Evolutionary conservation across 2,888 invertebrate species (phyloP).

Genomic region (Ptychoptera contaminata): DNA sequence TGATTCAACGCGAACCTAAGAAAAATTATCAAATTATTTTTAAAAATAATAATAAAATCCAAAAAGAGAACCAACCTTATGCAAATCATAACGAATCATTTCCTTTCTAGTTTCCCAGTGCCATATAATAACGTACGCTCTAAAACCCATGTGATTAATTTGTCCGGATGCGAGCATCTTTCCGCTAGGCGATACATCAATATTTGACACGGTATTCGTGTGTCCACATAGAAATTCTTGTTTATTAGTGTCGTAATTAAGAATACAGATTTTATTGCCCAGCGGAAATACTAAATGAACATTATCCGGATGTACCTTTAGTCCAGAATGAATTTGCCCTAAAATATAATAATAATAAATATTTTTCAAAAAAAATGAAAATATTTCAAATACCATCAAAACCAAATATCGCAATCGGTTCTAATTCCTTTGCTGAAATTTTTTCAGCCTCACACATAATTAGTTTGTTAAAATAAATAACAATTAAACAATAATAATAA

Average conservation of each 20-base stretch:
- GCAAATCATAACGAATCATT: conserved; percentile 59
- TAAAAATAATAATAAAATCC: not conserved
- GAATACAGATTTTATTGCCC: conserved; percentile 62
- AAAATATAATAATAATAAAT: no score
- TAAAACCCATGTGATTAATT: conserved; percentile 80
- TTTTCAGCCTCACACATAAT: conserved; percentile 14
- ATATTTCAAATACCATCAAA: conserved; percentile 50
- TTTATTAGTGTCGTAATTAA: conserved; percentile 48
- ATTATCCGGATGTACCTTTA: conserved; percentile 57
- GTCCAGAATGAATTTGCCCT: conserved; percentile 33
- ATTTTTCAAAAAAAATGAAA: conserved; percentile 21
- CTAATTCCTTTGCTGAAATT: conserved; percentile 42
- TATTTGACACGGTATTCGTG: conserved; percentile 58
- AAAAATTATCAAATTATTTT: not conserved
- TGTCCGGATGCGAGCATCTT: conserved; percentile 79
- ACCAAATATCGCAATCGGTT: conserved; percentile 56
- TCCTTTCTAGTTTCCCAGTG: conserved; percentile 49
- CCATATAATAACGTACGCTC: conserved; percentile 77
- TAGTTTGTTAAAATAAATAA: not conserved
- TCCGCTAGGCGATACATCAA: conserved; percentile 43
- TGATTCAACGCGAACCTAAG: conserved; percentile 60
- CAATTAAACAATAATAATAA: no score
- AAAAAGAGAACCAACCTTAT: conserved; percentile 41
- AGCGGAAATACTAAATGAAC: conserved; percentile 58
- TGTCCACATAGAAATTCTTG: conserved; percentile 68